These are phyloP conservation scores for Drosophila meridionalis DNA, from an alignment of 2,888 invertebrate genomes.

Conservation along the genomic window DNA sequence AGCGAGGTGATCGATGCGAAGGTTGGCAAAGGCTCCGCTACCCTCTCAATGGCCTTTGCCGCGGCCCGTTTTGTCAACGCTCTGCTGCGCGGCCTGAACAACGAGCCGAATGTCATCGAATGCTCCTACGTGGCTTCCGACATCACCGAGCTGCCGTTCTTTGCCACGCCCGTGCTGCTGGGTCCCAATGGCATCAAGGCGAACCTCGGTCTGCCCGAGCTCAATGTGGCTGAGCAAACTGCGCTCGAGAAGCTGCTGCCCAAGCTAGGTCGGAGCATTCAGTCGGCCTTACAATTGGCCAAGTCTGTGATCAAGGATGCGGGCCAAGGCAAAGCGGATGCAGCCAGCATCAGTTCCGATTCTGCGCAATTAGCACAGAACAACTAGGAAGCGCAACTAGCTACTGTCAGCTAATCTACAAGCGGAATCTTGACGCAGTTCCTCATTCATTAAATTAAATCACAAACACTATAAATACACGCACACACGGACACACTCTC, in stretches of 20 bases:
- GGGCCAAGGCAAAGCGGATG: not conserved
- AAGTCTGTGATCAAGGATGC: not conserved
- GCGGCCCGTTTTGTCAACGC: constrained; percentile 94
- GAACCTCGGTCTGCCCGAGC: constrained; percentile 95
- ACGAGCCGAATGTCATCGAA: constrained; percentile 92
- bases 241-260: constrained; percentile 87
- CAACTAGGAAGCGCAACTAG: constrained; percentile 3
- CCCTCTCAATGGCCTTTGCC: constrained; percentile 98
- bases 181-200: constrained; percentile 91
- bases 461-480: not conserved
- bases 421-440: constrained; percentile 18
- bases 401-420: not conserved
- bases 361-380: constrained; percentile 1
- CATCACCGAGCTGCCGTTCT: constrained; percentile 94
- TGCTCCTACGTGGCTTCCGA: constrained; percentile 95
- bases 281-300: not conserved
- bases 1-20: constrained; percentile 96
- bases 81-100: constrained; percentile 91
- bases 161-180: constrained; percentile 94
- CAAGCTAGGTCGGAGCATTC: constrained; percentile 4
- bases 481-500: not conserved
- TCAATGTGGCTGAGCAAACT: constrained; percentile 91
- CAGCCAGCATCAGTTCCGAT: not conserved
- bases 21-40: constrained; percentile 98
- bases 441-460: constrained; percentile 28